A percentile compares a stretch with the other conserved stretches of the same genome.
phyloP scores from a whole-genome alignment of 2,888 invertebrate species.

The Serripes groenlandicus region DNA sequence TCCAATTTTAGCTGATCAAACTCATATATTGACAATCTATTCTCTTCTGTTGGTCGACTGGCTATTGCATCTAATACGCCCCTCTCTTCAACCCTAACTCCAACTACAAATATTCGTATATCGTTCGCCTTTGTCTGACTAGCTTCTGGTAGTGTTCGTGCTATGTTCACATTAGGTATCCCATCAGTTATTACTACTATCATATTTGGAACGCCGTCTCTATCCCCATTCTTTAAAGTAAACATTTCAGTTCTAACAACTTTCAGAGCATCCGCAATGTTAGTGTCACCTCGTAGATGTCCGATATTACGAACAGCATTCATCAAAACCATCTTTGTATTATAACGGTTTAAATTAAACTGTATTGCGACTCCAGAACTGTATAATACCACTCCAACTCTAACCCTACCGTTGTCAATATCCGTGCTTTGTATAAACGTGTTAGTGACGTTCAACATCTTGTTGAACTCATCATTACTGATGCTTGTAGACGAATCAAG shows the following conservation, averaged over 20 bases:
- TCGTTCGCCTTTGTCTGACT: slow-evolving; percentile 63
- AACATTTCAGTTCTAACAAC: slow-evolving; percentile 74
- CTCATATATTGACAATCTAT: slow-evolving; percentile 72
- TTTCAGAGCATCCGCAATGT: slow-evolving; percentile 78
- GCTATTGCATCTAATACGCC: slow-evolving; percentile 78
- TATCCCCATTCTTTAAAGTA: slow-evolving; percentile 74
- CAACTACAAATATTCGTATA: slow-evolving; percentile 75
- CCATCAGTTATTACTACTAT: slow-evolving; percentile 82
- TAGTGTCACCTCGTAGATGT: slow-evolving; percentile 72
- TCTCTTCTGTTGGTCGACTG: slow-evolving; percentile 74
- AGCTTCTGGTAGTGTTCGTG: slow-evolving; percentile 74
- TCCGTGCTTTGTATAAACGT: slow-evolving; percentile 71
- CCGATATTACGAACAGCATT: slow-evolving; percentile 72
- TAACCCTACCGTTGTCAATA: slow-evolving; percentile 75
- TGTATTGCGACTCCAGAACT: slow-evolving; percentile 70
- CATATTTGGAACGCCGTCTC: slow-evolving; percentile 72
- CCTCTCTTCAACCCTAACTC: slow-evolving; percentile 72
- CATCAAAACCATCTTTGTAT: slow-evolving; percentile 66
- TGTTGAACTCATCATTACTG: slow-evolving; percentile 72
- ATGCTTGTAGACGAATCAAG: slow-evolving; percentile 80
- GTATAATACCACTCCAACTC: slow-evolving; percentile 79
- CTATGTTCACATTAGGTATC: slow-evolving; percentile 76
- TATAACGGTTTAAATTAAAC: slow-evolving; percentile 75
- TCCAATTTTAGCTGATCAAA: slow-evolving; percentile 71
- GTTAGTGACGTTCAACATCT: slow-evolving; percentile 72